Base-by-base conservation (phyloP, 2,888 invertebrate species). In the Sphecodes monilicornis region DNA sequence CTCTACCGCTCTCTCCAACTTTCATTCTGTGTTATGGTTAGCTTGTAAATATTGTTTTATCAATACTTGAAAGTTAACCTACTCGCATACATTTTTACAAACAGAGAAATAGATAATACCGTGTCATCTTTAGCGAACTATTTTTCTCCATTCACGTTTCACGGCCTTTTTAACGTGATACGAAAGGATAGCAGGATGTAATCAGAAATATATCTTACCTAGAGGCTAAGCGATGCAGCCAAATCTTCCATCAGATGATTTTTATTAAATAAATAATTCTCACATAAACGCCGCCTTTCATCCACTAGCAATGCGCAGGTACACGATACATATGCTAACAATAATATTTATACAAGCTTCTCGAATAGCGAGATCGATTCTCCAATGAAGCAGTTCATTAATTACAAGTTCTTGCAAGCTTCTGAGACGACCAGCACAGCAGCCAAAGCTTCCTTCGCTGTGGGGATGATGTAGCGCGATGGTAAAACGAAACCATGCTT, bases 401-500 rank as follows among this genome's bases (percentile, higher is more conserved):
- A 46, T 83, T 88, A 88, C 41, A 69, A 73, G 54, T 91, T 91
- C 75, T 94, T 94, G 39, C 95, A 95, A 64, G 96, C 96, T 86
- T 95, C 95, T 80, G 96, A 96, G 71, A 98, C 95, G 1, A 96
- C 96, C 90, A 97, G 95, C 11, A 97, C 95, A 18, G 97, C 97
- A 6, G 97, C 97, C 80, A 97, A 95, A 8, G 97, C 97, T 94
- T 98, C 98, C 90, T 96, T 96, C 32, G 97, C 97, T 1, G 98
- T 97, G 1, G 96, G 96, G 89, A 96, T 96, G 85, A 99, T 98
- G 91, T 96, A 96, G 36, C 95, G 95, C 0, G 98, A 97, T 0
- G 99, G 98, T 76, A 99, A 94, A n/a, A 98, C 95, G 93, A 99
- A 99, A 3, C 98, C 99, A 93, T 97, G 97, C 79, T 96, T 96